A percentile compares a stretch with the other conserved stretches of the same genome.
phyloP scores from a whole-genome alignment of 2,888 invertebrate genomes.

The Oasisia sp. region DNA sequence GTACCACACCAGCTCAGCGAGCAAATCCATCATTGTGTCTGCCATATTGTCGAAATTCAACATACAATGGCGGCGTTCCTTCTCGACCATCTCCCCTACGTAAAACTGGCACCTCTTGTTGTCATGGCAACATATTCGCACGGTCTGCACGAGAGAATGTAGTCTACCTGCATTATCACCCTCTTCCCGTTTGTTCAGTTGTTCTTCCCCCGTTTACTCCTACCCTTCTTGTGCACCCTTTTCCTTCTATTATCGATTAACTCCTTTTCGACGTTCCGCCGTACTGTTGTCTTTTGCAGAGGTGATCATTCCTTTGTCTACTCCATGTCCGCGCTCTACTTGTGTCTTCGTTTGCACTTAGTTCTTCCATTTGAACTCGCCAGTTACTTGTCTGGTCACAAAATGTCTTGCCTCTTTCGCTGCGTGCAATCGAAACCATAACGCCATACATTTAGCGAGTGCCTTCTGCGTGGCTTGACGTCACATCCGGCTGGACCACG shows the following conservation, averaged over 20 bases:
- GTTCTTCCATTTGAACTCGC: background rate
- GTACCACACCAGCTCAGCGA: too few species aligned
- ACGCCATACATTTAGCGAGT: background rate
- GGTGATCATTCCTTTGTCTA: background rate
- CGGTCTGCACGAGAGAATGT: background rate
- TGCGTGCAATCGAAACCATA: background rate
- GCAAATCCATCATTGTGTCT: too few species aligned
- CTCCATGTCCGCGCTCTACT: background rate
- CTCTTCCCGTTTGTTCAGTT: background rate
- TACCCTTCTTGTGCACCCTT: background rate
- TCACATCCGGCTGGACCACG: background rate
- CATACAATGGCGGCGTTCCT: too few species aligned
- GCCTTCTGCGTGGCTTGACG: background rate
- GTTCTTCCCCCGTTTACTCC: background rate
- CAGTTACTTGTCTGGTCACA: background rate
- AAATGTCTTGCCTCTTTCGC: background rate
- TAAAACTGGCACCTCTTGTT: too few species aligned
- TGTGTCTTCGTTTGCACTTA: background rate
- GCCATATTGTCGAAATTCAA: too few species aligned
- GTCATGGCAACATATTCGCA: background rate
- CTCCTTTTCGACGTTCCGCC: background rate
- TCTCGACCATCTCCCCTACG: too few species aligned
- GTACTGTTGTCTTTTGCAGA: background rate
- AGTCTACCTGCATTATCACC: background rate
- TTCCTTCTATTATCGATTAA: background rate